phyloP scores from a whole-genome alignment of 2,888 invertebrate species.

The Syrista parreyssii region DNA sequence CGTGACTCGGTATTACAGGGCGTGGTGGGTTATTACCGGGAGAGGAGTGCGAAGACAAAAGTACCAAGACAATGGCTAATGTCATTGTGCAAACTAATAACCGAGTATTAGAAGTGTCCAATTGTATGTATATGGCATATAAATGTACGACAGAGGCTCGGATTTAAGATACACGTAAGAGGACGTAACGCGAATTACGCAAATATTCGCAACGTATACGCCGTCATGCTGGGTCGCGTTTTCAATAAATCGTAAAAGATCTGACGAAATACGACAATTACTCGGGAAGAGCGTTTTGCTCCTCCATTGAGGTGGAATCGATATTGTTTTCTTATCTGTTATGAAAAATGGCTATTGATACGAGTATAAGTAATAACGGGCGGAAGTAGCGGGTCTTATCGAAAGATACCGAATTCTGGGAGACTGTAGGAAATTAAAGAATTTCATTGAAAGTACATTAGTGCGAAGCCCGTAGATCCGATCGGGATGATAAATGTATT shows the following conservation, averaged over 20 bases:
- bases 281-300: neutral
- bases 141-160: neutral
- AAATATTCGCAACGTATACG: neutral
- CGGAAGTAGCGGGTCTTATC: neutral
- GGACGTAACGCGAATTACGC: neutral
- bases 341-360: neutral
- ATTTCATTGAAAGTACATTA: neutral
- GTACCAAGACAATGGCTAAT: slow-evolving; percentile 1
- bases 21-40: neutral
- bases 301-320: neutral
- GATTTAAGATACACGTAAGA: neutral
- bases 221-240: neutral
- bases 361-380: neutral
- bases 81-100: slow-evolving; percentile 5
- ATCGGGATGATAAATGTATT: neutral
- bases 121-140: neutral
- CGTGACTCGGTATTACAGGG: neutral
- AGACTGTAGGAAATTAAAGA: neutral
- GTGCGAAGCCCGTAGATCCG: neutral
- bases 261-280: neutral
- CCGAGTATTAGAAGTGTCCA: neutral
- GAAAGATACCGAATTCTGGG: neutral
- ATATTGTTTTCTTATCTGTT: neutral
- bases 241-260: neutral
- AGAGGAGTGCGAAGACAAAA: slow-evolving; percentile 1